phyloP scores from a whole-genome alignment of 2,797 vertebrate genomes.

The Cyprinodon diabolis region DNA sequence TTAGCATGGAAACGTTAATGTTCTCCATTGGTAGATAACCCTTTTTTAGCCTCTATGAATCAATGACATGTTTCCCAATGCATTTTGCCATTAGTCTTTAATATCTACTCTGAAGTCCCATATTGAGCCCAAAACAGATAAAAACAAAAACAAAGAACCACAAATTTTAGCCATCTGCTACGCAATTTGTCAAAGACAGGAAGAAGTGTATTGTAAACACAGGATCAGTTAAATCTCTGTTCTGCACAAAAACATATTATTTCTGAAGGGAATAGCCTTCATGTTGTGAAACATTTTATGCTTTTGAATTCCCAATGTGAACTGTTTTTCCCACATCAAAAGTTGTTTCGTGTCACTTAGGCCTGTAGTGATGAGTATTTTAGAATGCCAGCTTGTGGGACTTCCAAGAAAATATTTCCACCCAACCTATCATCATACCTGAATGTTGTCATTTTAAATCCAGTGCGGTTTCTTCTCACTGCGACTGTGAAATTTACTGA shows the following conservation, averaged over 20 bases:
- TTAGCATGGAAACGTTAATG: slow-evolving; percentile 24
- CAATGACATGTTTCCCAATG: slow-evolving; percentile 45
- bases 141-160: slow-evolving; percentile 28
- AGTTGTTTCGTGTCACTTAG: slow-evolving; percentile 27
- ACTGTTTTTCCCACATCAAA: slow-evolving; percentile 34
- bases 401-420: slow-evolving; percentile 26
- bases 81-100: slow-evolving; percentile 48
- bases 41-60: slow-evolving; percentile 40
- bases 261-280: slow-evolving; percentile 26
- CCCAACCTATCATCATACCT: slow-evolving; percentile 28
- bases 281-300: slow-evolving; percentile 22
- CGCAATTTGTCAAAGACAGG: slow-evolving; percentile 38
- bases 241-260: slow-evolving; percentile 29
- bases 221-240: slow-evolving; percentile 23
- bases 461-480: not conserved
- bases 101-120: slow-evolving; percentile 52
- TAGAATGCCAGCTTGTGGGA: slow-evolving; percentile 9
- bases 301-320: slow-evolving; percentile 26
- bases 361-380: slow-evolving; percentile 10
- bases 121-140: slow-evolving; percentile 51
- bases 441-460: slow-evolving; percentile 28
- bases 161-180: slow-evolving; percentile 35
- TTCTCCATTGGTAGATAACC: slow-evolving; percentile 41
- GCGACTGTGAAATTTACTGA: slow-evolving; percentile 18
- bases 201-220: slow-evolving; percentile 37